Evolutionary conservation across 2,113 vertebrate genomes (phyloP).

Genomic region (Oreotragus oreotragus): DNA sequence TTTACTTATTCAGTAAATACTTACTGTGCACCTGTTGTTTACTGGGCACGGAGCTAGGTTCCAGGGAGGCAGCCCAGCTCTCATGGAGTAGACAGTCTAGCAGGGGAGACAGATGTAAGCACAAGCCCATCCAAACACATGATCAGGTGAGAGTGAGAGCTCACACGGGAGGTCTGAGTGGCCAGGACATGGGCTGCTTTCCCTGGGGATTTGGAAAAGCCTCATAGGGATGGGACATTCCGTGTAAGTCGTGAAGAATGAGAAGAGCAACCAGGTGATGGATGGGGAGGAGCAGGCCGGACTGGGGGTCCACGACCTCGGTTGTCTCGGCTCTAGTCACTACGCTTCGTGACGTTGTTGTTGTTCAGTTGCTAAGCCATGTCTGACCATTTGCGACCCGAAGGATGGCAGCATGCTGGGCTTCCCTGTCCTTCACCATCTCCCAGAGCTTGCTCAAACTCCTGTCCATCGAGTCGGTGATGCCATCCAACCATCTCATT

Average conservation of each 20-base stretch:
- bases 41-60: neutral
- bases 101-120: neutral
- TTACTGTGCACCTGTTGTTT: neutral
- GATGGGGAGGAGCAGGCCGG: neutral
- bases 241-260: neutral
- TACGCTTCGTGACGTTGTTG: neutral
- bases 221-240: neutral
- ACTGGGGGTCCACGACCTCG: neutral
- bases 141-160: neutral
- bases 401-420: neutral
- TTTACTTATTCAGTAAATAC: neutral
- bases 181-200: neutral
- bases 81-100: neutral
- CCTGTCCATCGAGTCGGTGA: neutral
- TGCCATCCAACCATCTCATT: neutral
- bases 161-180: neutral
- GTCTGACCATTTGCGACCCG: accelerated
- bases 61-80: neutral
- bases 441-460: neutral
- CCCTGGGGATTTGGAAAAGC: neutral
- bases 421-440: neutral
- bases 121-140: too few relatives aligned
- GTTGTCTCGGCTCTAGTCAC: neutral
- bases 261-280: neutral
- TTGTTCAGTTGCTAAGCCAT: neutral